phyloP scores from a whole-genome alignment of 2,113 vertebrate genomes.

The Acinonyx jubatus region DNA sequence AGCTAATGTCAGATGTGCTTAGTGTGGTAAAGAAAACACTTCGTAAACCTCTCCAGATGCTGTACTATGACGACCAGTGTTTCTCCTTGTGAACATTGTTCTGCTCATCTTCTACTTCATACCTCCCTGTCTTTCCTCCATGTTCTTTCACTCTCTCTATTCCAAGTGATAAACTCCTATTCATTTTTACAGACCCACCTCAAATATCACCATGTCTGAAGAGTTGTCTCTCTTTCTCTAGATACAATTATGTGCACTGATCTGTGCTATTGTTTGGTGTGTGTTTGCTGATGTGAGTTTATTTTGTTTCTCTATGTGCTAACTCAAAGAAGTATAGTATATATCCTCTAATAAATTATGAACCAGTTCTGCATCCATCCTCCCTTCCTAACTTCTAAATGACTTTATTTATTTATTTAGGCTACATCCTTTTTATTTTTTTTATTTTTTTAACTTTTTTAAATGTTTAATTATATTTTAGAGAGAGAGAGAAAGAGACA shows the following conservation, averaged over 20 bases:
- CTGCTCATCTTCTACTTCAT: neutral
- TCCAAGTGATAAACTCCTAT: neutral
- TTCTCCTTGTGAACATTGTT: neutral
- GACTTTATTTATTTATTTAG: neutral
- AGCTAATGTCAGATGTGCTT: neutral
- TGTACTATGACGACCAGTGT: fast-evolving
- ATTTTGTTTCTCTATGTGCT: neutral
- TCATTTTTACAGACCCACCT: neutral
- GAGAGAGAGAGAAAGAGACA: no score
- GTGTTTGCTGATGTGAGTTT: neutral
- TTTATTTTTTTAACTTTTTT: no score
- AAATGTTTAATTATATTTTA: no score
- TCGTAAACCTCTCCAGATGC: neutral
- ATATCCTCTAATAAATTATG: neutral
- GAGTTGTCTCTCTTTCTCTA: neutral
- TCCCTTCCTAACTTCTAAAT: neutral
- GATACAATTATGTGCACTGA: neutral
- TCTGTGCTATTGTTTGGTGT: neutral
- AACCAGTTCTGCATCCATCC: fast-evolving
- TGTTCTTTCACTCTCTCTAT: neutral
- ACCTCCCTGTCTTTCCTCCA: neutral
- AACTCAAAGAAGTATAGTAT: neutral
- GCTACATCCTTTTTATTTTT: no score
- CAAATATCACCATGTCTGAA: neutral
- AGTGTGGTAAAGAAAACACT: neutral